These are phyloP conservation scores for Hippocampus mohnikei DNA, from an alignment of 2,113 vertebrate species.

Conservation along the genomic window DNA sequence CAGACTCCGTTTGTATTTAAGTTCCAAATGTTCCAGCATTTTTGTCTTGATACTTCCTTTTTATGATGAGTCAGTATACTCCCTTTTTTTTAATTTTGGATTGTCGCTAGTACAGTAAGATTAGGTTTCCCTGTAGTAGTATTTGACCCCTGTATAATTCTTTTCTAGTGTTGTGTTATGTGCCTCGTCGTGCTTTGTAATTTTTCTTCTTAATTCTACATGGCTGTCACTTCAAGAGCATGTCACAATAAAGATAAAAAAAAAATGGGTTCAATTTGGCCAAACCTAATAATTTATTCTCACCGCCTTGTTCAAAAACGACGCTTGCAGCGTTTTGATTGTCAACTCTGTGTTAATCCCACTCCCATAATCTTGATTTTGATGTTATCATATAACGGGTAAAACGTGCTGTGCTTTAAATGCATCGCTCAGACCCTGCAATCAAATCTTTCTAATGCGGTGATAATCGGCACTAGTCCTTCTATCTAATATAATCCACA, in stretches of 20 bases:
- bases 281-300: constrained; percentile 58
- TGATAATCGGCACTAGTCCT: too few species aligned
- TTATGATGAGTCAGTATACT: constrained; percentile 64
- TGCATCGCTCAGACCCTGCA: too few species aligned
- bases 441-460: too few species aligned
- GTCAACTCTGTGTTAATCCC: neutral
- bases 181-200: constrained; percentile 74
- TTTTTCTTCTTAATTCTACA: constrained; percentile 73
- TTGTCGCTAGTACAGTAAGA: constrained; percentile 62
- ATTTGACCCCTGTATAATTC: constrained; percentile 64
- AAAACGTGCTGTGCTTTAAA: too few species aligned
- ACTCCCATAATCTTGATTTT: too few species aligned
- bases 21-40: constrained; percentile 85
- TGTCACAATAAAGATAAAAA: constrained; percentile 88
- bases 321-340: neutral
- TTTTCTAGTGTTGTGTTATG: constrained; percentile 71
- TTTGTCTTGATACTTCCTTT: constrained; percentile 84
- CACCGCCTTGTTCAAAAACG: neutral
- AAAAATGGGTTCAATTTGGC: constrained; percentile 67
- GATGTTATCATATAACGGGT: too few species aligned
- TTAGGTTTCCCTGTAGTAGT: constrained; percentile 44
- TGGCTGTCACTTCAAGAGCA: constrained; percentile 91
- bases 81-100: constrained; percentile 66
- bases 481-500: too few species aligned
- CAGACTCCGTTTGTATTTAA: constrained; percentile 86